Base-by-base conservation (phyloP, 2,113 vertebrate genomes). In the Stictonetta naevosa region DNA sequence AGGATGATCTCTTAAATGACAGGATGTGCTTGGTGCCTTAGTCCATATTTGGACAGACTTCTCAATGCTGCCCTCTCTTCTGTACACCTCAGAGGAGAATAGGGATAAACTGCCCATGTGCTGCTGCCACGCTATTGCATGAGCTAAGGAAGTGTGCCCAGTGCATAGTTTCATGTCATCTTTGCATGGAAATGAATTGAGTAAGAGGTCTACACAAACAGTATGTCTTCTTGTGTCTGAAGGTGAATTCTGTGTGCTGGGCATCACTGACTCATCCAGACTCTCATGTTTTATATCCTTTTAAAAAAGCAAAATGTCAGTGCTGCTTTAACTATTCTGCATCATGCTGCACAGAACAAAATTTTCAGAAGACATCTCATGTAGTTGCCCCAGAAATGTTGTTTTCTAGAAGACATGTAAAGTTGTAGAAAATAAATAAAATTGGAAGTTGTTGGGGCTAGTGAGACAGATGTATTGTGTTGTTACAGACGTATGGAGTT, bases 211-310 rank as follows among this genome's bases (percentile, higher is more conserved):
- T 40, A 75, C 56, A 78, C 94, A 82, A 69, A 73, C 8, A 77
- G 5, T 79, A 33, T 91, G 33, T 95, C 13, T 89, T 96, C 40
- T 83, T 95, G 28, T 94, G 48, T 94, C 97, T 97, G 94, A 97
- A 99, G 99, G 99, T 99, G 86, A 99, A 99, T 92, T 99, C 99
- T 79, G 98, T 99, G 86, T 99, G 99, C 97, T 99, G 99, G 99
- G 99, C 99, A n/a, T 99, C 99, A 1, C 90, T 99, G 83, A 99
- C 98, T 94, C 98, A 99, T 95, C 96, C 98, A 50, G 99, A 99
- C 97, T 99, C 99, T 48, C 99, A 99, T 68, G 97, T 99, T 92
- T 96, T 99, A 99, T 99, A 99, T 99, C 99, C 98, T 99, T 98
- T 90, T 10, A 58, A 55, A 63, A 90, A 85, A 36, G 8, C n/a